Evolutionary conservation across 2,888 invertebrate species (phyloP), one percentile per base, ranked within the genome.

Genomic region (Choristoneura rosaceana): DNA sequence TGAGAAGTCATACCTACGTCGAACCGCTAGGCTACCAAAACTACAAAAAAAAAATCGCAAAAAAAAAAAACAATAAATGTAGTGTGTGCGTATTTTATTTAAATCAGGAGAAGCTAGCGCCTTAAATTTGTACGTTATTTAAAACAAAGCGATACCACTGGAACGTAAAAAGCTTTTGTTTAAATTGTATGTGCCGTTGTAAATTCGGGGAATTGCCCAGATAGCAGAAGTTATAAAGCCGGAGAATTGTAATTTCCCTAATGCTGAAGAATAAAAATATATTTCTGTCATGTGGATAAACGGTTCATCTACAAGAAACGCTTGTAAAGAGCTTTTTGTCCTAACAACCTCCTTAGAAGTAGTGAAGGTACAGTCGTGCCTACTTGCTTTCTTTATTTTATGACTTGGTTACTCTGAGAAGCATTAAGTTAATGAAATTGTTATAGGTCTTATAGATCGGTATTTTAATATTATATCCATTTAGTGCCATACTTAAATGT

Each of bases 191-290:
- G 34, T 47, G 38, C 68, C 50, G 50, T 61, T 47, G 12, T 25
- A 50, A 70, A 33, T 65, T 65, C 43, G 12, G 50, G 33, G 59
- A 52, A 70, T 65, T 70, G 50, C 65, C 34, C 60, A 65, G 70
- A 65, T 70, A 70, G 60, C 70, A 70, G 41, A 65, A 70, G 65
- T 65, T 70, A 52, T 64, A 60, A 70, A 61, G 67, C 33, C 43
- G 41, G 66, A 59, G 34, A 67, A 43, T 67, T 65, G 65, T 70
- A 70, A 70, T 70, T 65, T 65, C 25, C 64, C 12, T 65, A 65
- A 70, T 70, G 65, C 41, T 65, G 41, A 4, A 47, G 38, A 47
- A 14, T n/a, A 25, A 50, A 59, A 60, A 50, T 65, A 60, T 64
- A 9, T 70, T 41, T 47, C 33, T 64, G 60, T 38, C 47, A 50